Evolutionary conservation across 2,888 invertebrate genomes (phyloP).

Genomic region (Cosmorhoe ocellata): DNA sequence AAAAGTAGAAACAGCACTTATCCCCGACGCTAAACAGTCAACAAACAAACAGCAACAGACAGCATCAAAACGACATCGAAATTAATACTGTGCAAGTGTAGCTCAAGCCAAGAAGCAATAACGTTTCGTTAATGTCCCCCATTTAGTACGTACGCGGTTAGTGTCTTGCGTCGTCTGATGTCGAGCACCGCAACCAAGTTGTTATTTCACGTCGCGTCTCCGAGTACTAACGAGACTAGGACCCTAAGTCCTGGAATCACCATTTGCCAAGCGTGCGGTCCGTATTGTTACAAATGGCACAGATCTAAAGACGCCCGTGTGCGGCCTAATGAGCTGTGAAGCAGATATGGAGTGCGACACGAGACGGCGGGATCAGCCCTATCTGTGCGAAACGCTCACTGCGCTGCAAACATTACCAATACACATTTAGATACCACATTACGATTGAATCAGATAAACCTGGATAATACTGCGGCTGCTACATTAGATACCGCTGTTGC

Average conservation of each 20-base stretch:
- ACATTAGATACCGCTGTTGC: slow-evolving; percentile 14
- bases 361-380: slow-evolving; percentile 70
- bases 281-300: slow-evolving; percentile 78
- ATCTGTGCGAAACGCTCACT: slow-evolving; percentile 66
- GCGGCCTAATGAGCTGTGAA: slow-evolving; percentile 82
- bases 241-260: slow-evolving; percentile 69
- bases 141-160: slow-evolving; percentile 74
- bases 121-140: slow-evolving; percentile 76
- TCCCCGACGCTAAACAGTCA: slow-evolving; percentile 57
- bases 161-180: slow-evolving; percentile 65
- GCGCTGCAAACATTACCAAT: slow-evolving; percentile 50
- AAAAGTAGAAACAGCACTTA: slow-evolving; percentile 38
- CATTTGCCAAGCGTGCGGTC: slow-evolving; percentile 68
- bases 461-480: slow-evolving; percentile 19
- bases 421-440: slow-evolving; percentile 45
- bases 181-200: slow-evolving; percentile 55
- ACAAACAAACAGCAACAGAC: slow-evolving; percentile 39
- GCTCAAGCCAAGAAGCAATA: slow-evolving; percentile 73
- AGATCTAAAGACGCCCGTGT: slow-evolving; percentile 69
- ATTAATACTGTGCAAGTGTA: slow-evolving; percentile 75
- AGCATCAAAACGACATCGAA: slow-evolving; percentile 43
- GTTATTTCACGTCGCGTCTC: slow-evolving; percentile 58
- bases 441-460: slow-evolving; percentile 43
- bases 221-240: slow-evolving; percentile 60
- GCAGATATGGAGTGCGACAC: slow-evolving; percentile 79